Percentiles rank a stretch among this genome's conserved stretches.
These are phyloP conservation scores for Haplotaxodon microlepis DNA, from an alignment of 2,113 vertebrate genomes.

Conservation along the genomic window DNA sequence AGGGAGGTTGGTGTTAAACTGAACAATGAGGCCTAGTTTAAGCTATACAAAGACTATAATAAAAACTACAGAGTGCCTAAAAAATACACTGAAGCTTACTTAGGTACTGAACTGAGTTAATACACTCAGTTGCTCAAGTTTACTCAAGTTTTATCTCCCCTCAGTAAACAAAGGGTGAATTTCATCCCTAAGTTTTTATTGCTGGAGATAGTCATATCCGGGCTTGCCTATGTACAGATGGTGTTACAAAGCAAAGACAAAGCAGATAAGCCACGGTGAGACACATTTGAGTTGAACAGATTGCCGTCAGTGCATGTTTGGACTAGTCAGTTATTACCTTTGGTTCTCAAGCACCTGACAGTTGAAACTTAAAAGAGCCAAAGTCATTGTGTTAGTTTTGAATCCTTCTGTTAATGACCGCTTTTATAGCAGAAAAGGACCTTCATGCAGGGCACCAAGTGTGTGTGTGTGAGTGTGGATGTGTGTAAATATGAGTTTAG, in stretches of 20 bases:
- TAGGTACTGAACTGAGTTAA: neutral
- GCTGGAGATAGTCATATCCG: neutral
- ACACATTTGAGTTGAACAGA: conserved; percentile 13
- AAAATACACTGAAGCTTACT: neutral
- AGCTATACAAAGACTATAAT: neutral
- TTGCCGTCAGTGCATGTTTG: conserved; percentile 35
- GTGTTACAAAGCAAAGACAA: conserved; percentile 48
- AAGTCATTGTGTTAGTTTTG: conserved; percentile 43
- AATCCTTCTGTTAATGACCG: conserved; percentile 32
- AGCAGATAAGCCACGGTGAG: conserved; percentile 36
- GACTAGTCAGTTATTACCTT: neutral
- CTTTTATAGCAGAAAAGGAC: conserved; percentile 18
- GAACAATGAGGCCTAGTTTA: neutral
- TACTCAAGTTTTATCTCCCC: neutral
- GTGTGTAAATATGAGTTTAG: neutral
- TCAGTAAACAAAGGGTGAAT: neutral
- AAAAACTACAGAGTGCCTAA: neutral
- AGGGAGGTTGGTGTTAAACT: neutral
- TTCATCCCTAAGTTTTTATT: neutral
- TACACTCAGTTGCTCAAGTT: neutral
- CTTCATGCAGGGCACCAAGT: conserved; percentile 46
- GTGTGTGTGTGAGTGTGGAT: neutral
- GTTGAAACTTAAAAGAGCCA: neutral
- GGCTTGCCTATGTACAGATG: neutral
- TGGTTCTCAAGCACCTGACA: conserved; percentile 25